phyloP scores from a whole-genome alignment of 1,140 invertebrate genomes.

The Conus betulinus region DNA sequence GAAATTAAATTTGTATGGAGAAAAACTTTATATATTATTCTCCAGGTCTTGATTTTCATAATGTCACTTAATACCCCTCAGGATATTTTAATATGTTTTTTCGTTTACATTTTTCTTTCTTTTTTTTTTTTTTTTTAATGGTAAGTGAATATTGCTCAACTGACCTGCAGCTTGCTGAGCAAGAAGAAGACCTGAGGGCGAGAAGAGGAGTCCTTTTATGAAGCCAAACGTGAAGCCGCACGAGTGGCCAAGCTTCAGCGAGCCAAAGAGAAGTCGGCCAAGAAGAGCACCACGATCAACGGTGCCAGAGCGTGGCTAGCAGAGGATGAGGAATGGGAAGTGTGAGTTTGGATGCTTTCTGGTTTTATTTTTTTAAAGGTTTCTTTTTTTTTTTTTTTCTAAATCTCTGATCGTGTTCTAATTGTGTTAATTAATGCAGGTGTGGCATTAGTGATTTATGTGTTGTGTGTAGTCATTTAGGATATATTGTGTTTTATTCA shows the following conservation, averaged over 20 bases:
- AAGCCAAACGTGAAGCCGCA: slow-evolving; percentile 71
- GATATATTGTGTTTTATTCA: no score
- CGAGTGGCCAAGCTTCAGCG: slow-evolving; percentile 62
- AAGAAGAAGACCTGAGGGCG: slow-evolving; percentile 69
- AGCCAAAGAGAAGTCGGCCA: slow-evolving; percentile 62
- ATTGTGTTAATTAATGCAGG: no score
- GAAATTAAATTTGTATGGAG: no score
- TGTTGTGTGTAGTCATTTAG: no score
- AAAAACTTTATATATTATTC: no score
- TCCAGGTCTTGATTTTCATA: no score
- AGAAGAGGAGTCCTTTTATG: slow-evolving; percentile 72
- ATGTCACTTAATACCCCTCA: no score
- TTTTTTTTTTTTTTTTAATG: neutral
- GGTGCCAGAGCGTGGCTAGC: slow-evolving; percentile 62
- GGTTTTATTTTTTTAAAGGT: neutral
- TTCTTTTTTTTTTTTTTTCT: neutral
- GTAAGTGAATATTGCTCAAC: neutral
- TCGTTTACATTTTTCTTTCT: neutral
- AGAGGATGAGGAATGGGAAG: slow-evolving; percentile 73
- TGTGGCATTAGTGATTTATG: no score
- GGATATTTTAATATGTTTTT: neutral
- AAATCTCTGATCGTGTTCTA: no score
- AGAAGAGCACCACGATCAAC: slow-evolving; percentile 39
- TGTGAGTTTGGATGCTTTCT: slow-evolving; percentile 56
- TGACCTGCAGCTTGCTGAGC: slow-evolving; percentile 60